Conservation (phyloP, 1,140 invertebrate species). For the Drosophila insularis region DNA sequence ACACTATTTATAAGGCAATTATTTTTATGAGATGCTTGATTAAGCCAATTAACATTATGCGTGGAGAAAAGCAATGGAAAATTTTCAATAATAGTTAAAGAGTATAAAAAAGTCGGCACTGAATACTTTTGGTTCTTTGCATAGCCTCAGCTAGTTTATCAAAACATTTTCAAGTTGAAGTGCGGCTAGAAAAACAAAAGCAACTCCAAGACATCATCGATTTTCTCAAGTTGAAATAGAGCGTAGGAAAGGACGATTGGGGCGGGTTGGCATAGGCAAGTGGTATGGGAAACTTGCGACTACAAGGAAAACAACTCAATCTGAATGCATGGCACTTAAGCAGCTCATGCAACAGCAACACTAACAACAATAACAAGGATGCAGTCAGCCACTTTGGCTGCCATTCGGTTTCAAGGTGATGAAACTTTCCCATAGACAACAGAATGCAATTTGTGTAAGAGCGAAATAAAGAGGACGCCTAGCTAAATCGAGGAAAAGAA, state of each 20-base stretch:
- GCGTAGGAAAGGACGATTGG: not conserved
- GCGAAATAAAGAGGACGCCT: not conserved
- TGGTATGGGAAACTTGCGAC: not conserved
- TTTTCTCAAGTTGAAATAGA: slow-evolving; percentile 59
- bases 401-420: slow-evolving; percentile 68
- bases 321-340: slow-evolving; percentile 78
- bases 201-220: slow-evolving; percentile 64
- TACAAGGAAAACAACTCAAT: slow-evolving; percentile 74
- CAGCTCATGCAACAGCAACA: slow-evolving; percentile 51
- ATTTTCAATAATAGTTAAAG: not conserved
- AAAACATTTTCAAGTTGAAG: slow-evolving; percentile 78
- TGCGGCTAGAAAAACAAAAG: slow-evolving; percentile 76
- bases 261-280: not conserved
- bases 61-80: too few relatives aligned
- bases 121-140: slow-evolving; percentile 25
- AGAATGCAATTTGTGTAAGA: slow-evolving; percentile 64
- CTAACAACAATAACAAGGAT: slow-evolving; percentile 22
- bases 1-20: too few relatives aligned
- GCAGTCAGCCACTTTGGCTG: slow-evolving; percentile 39
- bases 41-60: too few relatives aligned
- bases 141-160: slow-evolving; percentile 73
- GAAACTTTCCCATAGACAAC: slow-evolving; percentile 63
- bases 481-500: not conserved
- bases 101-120: not conserved
- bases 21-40: too few relatives aligned